These are phyloP conservation scores for Xestia rhomboidea DNA, from an alignment of 2,888 invertebrate species.

Conservation along the genomic window DNA sequence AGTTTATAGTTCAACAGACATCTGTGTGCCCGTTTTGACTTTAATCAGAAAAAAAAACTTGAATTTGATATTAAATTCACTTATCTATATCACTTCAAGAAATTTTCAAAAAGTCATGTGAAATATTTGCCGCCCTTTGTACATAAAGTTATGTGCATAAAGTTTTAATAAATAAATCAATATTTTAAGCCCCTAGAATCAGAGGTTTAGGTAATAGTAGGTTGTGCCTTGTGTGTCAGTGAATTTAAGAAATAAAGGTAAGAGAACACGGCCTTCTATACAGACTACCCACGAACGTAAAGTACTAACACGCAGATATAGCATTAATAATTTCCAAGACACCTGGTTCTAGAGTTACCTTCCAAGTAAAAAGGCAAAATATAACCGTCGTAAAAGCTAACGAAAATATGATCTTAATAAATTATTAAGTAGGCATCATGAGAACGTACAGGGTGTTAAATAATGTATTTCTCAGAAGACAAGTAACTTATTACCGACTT, in stretches of 20 bases:
- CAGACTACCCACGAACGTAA: not conserved
- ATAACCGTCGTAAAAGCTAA: constrained; percentile 28
- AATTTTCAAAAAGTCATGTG: not conserved
- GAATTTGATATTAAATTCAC: not conserved
- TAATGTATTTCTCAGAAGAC: constrained; percentile 14
- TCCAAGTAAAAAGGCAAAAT: constrained; percentile 25
- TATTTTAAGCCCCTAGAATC: not conserved
- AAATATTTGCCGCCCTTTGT: too few species aligned
- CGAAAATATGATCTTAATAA: constrained; percentile 33
- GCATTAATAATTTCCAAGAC: constrained; percentile 17
- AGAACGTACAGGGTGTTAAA: constrained; percentile 13
- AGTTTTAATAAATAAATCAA: too few species aligned
- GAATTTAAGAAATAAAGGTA: not conserved
- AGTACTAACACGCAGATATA: not conserved
- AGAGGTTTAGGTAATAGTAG: not conserved
- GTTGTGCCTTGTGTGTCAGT: not conserved
- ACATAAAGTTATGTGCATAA: too few species aligned
- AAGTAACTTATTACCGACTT: not conserved
- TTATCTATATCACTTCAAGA: too few species aligned
- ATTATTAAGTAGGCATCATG: constrained; percentile 29
- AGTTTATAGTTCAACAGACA: not conserved
- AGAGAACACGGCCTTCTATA: not conserved
- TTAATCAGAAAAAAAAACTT: not conserved
- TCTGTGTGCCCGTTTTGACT: not conserved
- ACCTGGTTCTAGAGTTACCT: constrained; percentile 1